Evolutionary conservation across 2,113 vertebrate genomes (phyloP).

Genomic region (Polypterus bichir): DNA sequence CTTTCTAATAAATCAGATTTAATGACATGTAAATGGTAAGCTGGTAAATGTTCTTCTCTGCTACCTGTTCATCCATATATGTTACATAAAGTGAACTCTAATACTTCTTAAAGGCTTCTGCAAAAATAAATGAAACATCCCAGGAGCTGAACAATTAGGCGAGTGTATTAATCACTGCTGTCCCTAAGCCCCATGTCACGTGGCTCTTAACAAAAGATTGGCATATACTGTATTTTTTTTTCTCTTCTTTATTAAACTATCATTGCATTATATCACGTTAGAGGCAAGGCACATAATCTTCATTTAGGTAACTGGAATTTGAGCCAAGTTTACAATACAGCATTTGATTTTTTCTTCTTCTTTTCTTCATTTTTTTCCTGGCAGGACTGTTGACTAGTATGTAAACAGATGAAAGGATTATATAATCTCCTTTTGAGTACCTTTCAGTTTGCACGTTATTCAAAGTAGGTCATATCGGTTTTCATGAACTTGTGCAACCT

Average conservation of each 20-base stretch:
- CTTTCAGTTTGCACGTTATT: constrained; percentile 10
- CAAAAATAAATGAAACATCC: no score
- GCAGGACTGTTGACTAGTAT: constrained; percentile 5
- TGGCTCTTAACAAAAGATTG: background rate
- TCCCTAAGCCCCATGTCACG: background rate
- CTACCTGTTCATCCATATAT: no score
- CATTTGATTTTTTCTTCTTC: constrained; percentile 2
- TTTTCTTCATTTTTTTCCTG: background rate
- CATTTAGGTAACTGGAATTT: constrained; percentile 1
- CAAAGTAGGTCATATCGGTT: constrained; percentile 5
- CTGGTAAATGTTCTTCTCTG: no score
- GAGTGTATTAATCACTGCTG: background rate
- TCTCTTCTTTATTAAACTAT: no score
- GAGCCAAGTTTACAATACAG: constrained; percentile 9
- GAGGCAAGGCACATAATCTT: background rate
- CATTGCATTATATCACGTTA: no score
- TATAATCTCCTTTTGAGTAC: constrained; percentile 9
- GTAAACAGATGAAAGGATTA: constrained; percentile 17
- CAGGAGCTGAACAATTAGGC: background rate
- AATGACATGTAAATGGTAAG: no score
- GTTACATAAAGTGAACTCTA: no score
- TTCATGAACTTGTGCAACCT: constrained; percentile 15
- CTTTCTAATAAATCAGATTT: no score
- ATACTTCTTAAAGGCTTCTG: no score
- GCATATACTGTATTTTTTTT: constrained; percentile 1